phyloP scores from a whole-genome alignment of 2,113 vertebrate genomes.

The Odontesthes bonariensis region DNA sequence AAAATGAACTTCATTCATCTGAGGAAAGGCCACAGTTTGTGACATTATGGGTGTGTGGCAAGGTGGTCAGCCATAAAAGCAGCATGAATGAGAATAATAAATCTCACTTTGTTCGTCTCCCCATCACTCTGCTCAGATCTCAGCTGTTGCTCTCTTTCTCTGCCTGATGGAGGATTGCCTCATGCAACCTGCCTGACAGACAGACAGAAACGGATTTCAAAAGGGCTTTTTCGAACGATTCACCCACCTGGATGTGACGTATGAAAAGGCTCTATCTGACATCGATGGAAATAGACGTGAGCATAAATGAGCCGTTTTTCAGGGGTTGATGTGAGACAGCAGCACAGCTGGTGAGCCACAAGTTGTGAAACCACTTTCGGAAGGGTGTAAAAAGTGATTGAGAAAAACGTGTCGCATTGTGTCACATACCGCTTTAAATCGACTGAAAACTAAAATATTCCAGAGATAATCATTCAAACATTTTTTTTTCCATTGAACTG shows the following conservation, averaged over 20 bases:
- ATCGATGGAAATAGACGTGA: conserved; percentile 48
- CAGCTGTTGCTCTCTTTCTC: background rate
- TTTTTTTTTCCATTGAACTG: too few species aligned
- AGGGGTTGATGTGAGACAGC: conserved; percentile 31
- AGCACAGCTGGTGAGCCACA: conserved; percentile 7
- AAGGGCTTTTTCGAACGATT: conserved; percentile 31
- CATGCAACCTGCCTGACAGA: conserved; percentile 15
- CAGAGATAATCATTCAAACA: background rate
- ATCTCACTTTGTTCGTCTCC: conserved; percentile 28
- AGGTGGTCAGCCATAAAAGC: background rate
- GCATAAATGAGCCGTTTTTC: conserved; percentile 2
- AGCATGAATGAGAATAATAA: conserved; percentile 29
- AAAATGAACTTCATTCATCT: conserved; percentile 8
- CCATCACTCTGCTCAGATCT: background rate
- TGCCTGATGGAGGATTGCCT: conserved; percentile 28
- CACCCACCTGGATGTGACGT: conserved; percentile 26
- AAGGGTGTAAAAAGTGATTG: background rate
- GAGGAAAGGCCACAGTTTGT: background rate
- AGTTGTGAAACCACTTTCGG: background rate
- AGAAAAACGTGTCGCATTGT: too few species aligned
- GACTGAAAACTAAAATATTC: background rate
- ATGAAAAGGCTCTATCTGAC: conserved; percentile 65
- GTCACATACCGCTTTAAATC: background rate
- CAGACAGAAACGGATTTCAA: conserved; percentile 20
- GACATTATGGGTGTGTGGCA: conserved; percentile 4